These are phyloP conservation scores for Drosophila subpulchrella DNA, from an alignment of 1,140 invertebrate genomes.

Conservation along the genomic window DNA sequence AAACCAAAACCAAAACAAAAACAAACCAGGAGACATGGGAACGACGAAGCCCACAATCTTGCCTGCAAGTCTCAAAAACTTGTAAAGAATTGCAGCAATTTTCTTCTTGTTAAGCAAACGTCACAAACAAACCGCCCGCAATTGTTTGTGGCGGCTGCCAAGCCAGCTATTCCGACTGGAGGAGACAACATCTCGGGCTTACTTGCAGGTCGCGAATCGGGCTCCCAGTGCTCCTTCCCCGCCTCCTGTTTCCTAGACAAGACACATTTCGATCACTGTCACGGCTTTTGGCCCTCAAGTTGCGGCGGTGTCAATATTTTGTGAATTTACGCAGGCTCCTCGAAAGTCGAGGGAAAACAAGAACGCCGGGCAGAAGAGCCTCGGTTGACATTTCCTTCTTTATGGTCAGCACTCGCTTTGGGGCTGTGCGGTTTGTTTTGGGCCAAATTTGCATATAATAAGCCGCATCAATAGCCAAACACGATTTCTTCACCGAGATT, in stretches of 20 bases:
- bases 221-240: constrained; percentile 17
- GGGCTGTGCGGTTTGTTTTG: constrained; percentile 53
- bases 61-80: constrained; percentile 59
- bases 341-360: constrained; percentile 17
- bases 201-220: constrained; percentile 10
- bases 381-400: constrained; percentile 76
- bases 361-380: constrained; percentile 11
- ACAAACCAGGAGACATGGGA: constrained; percentile 27
- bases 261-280: constrained; percentile 84
- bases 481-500: constrained; percentile 71
- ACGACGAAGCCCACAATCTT: constrained; percentile 34
- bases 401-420: constrained; percentile 73
- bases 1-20: too few relatives aligned
- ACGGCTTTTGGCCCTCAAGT: constrained; percentile 58
- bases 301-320: constrained; percentile 80
- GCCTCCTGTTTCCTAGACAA: constrained; percentile 37
- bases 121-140: constrained; percentile 82
- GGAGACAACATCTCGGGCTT: constrained; percentile 39
- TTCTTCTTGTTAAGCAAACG: constrained; percentile 84
- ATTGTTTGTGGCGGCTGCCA: constrained; percentile 56
- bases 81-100: constrained; percentile 84
- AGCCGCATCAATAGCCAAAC: constrained; percentile 81
- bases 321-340: constrained; percentile 80
- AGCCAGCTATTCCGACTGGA: constrained; percentile 10
- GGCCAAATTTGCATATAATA: constrained; percentile 84